Evolutionary conservation across 2,113 vertebrate species (phyloP).

Genomic region (Alexandromys fortis): DNA sequence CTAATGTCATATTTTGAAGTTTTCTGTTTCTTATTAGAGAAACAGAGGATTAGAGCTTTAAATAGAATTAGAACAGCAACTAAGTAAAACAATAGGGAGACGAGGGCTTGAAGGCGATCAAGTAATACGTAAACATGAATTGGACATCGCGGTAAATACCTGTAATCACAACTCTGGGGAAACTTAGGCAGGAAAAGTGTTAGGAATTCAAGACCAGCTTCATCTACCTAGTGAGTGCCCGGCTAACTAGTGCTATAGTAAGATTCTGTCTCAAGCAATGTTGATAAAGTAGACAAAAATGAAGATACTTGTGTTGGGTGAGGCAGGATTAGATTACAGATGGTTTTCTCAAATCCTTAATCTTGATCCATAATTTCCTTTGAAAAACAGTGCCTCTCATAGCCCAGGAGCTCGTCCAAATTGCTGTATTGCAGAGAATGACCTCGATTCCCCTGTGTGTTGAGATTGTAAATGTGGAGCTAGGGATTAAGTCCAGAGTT

Average conservation of each 20-base stretch:
- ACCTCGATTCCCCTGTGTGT: too few relatives aligned
- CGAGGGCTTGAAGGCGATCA: neutral
- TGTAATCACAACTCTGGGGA: neutral
- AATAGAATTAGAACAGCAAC: constrained; percentile 27
- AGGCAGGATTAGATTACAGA: neutral
- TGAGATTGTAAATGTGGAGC: neutral
- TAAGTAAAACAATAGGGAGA: neutral
- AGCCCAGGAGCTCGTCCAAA: neutral
- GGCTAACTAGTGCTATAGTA: too few relatives aligned
- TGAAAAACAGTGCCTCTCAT: neutral
- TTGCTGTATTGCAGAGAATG: too few relatives aligned
- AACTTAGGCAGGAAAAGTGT: neutral
- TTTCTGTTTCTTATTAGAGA: constrained; percentile 62
- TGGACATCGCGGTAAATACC: too few relatives aligned
- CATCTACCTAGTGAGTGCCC: neutral
- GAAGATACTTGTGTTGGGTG: neutral
- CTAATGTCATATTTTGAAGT: constrained; percentile 52
- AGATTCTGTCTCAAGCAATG: neutral
- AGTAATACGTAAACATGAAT: neutral
- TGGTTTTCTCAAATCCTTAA: neutral
- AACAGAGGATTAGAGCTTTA: constrained; percentile 18
- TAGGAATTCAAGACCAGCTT: neutral
- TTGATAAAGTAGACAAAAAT: neutral
- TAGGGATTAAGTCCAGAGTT: neutral
- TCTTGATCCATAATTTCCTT: neutral